Base-by-base conservation (phyloP, 1,140 invertebrate genomes). In the Acyrthosiphon pisum region DNA sequence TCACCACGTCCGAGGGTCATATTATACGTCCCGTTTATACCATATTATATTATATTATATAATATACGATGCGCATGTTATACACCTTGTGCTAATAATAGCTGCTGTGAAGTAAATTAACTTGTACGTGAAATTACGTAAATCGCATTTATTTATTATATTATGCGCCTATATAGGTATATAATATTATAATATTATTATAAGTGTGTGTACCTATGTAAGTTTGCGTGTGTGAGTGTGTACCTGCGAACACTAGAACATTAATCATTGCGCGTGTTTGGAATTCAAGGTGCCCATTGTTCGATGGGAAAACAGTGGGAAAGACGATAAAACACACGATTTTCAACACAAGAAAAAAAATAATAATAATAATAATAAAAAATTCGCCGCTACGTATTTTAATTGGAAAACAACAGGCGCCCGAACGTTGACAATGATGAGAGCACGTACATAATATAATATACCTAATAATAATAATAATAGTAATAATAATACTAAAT, bases 331-430 rank as follows among this genome's bases (percentile, higher is more conserved):
- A 89, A 53, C 87, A 35, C 87, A 89, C 87, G 48, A 53, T 89
- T 89, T 89, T 53, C 35, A 53, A 89, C 50, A 50, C 35, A 88
- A 50, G n/a, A 50, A 50, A 50, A 46, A n/a, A 48, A 87, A 48
- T 30, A 30, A 30, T 81, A 81, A 84, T 23, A 84, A 44, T 41
- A 44, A 86, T 7, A 84, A 84, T 23, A 86, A 86, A 41, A 86
- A 86, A 44, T 26, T 41, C 83, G 37, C 60, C 30, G 60, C 60
- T 76, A 53, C 35, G n/a, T 46, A 46, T 89, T 46, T 89, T 89
- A 89, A 89, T 89, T 89, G 87, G 87, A 89, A 89, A 89, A 89
- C 87, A 89, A 89, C 87, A 53, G 87, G 87, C 87, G 87, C 87
- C 48, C 87, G 46, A 14, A 53, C n/a, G 37, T n/a, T 87, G 86